Evolutionary conservation across 2,797 vertebrate species (phyloP), one percentile per base, ranked within the genome.

Genomic region (Sciurus vulgaris): DNA sequence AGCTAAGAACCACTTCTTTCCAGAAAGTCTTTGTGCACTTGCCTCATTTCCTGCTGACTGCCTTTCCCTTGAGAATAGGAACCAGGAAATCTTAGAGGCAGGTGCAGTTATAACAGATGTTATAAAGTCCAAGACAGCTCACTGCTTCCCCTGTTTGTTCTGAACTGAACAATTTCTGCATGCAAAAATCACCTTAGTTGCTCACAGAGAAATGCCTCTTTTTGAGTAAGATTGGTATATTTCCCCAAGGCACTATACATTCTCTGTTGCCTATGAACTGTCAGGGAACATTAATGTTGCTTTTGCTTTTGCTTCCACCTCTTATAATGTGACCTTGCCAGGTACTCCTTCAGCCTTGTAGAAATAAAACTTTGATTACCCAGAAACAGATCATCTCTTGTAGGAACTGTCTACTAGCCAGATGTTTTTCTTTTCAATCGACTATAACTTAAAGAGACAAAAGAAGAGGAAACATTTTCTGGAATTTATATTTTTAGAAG

Each of bases 61-160:
- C 86, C 91, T 96, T 95, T 93, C 92, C 86, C 73, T 94, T 0
- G 73, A 89, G 96, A 96, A 79, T 47, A 85, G 73, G 35, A 96
- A 92, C 95, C 96, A 96, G 96, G 89, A 97, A 92, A 95, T 94
- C 77, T 92, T 61, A 51, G 72, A 10, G 22, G 96, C 96, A 97
- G 96, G 97, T 95, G 95, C 77, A 88, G 89, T 77, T 85, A n/a
- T 33, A 95, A 65, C 89, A 94, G 94, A 95, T 97, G 84, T 88
- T 79, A 73, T 49, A 72, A 78, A 86, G 84, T 49, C 70, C 0
- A 24, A 67, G 92, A 94, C 91, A 81, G 73, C 85, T 86, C 90
- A 47, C 51, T 47, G 73, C 65, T 98, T 97, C 97, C 96, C 82
- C 74, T 89, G 14, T 96, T 96, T 95, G 91, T 97, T 91, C 61